These are phyloP conservation scores for Drosophila kurseongensis DNA, from an alignment of 1,140 invertebrate species.

Conservation along the genomic window DNA sequence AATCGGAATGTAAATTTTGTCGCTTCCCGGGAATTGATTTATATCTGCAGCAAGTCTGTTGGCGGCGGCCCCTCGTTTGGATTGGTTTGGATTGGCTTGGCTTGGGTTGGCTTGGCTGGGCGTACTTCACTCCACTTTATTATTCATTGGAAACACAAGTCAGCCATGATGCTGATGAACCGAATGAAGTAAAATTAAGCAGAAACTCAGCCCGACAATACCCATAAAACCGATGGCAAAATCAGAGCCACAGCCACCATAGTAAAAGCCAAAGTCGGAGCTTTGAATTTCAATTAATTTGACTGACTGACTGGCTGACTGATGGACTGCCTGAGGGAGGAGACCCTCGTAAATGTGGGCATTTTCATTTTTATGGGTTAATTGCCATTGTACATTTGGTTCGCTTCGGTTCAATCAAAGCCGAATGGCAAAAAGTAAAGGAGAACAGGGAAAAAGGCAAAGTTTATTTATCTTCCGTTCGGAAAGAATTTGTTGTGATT, in stretches of 20 bases:
- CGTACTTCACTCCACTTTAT: constrained; percentile 73
- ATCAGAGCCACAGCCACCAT: constrained; percentile 40
- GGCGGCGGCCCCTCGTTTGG: constrained; percentile 20
- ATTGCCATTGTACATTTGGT: constrained; percentile 70
- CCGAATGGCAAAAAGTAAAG: constrained; percentile 59
- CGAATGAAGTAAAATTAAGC: constrained; percentile 66
- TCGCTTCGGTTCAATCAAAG: constrained; percentile 59
- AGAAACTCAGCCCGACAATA: constrained; percentile 43
- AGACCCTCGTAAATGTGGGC: constrained; percentile 65
- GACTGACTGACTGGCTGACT: constrained; percentile 36
- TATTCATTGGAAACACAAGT: constrained; percentile 78
- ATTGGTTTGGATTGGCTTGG: constrained; percentile 1
- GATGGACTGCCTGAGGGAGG: constrained; percentile 26
- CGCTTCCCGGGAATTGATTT: constrained; percentile 80
- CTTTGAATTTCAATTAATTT: constrained; percentile 83
- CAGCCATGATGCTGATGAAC: constrained; percentile 34
- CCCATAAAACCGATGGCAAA: constrained; percentile 70
- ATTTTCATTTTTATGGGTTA: constrained; percentile 81
- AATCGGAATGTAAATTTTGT: constrained; percentile 80
- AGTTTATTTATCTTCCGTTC: constrained; percentile 57
- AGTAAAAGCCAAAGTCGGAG: constrained; percentile 19
- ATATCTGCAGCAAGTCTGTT: constrained; percentile 59
- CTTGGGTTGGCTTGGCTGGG: constrained; percentile 14
- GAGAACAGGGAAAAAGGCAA: constrained; percentile 6
- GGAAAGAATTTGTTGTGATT: constrained; percentile 49